A percentile compares a stretch with the other conserved stretches of the same genome.
These are phyloP conservation scores for Oryzias celebensis DNA, from an alignment of 2,113 vertebrate genomes.

Conservation along the genomic window DNA sequence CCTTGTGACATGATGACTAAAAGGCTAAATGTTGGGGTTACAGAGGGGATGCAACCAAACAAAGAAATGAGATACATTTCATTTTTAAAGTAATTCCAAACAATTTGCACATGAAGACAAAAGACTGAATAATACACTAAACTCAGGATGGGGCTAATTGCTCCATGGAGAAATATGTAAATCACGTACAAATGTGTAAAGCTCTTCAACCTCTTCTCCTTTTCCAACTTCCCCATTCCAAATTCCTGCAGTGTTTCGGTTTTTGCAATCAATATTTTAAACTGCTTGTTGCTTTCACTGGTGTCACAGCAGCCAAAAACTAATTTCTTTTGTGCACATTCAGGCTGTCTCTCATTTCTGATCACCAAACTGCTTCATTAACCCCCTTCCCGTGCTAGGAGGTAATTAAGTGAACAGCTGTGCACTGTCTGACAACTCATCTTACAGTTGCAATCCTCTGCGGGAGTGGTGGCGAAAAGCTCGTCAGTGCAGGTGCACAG, in stretches of 20 bases:
- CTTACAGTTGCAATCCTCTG: constrained; percentile 34
- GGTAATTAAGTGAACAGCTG: constrained; percentile 79
- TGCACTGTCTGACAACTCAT: constrained; percentile 67
- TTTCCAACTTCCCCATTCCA: constrained; percentile 22
- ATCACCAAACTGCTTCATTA: constrained; percentile 74
- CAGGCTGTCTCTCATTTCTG: constrained; percentile 58
- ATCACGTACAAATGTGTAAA: constrained; percentile 29
- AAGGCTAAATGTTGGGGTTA: no score
- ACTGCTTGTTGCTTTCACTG: constrained; percentile 52
- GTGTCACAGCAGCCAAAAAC: constrained; percentile 51
- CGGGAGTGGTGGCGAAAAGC: constrained; percentile 39
- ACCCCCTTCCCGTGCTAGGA: constrained; percentile 67
- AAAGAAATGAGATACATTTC: no score
- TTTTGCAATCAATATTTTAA: constrained; percentile 58
- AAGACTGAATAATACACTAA: constrained; percentile 4
- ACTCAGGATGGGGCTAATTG: constrained; percentile 25
- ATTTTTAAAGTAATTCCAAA: neutral
- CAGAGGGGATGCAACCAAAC: no score
- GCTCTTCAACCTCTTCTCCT: constrained; percentile 24
- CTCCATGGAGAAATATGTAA: constrained; percentile 29
- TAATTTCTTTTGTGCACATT: constrained; percentile 74
- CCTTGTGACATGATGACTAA: no score
- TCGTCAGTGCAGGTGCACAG: constrained; percentile 62
- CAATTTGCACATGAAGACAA: constrained; percentile 6
- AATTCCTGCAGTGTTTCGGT: constrained; percentile 36